Base-by-base conservation (phyloP, 2,888 invertebrate genomes). In the Pristionchus exspectatus region DNA sequence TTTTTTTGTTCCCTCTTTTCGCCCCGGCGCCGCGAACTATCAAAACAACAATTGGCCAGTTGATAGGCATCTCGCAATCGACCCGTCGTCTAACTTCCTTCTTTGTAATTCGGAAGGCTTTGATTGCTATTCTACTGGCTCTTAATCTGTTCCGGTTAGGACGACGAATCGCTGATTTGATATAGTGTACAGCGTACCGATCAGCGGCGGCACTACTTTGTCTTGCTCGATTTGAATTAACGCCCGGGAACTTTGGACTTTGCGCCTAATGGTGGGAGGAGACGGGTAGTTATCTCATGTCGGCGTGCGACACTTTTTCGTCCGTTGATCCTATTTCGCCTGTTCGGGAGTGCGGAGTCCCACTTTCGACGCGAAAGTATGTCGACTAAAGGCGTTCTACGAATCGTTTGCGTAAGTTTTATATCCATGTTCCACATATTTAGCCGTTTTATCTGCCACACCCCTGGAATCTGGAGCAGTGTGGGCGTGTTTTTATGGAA, bases 381-480 rank as follows among this genome's bases (percentile, higher is more conserved):
- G 84, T 84, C 84, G 84, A 54, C 84, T 56, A 84, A 84, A 38
- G 84, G 54, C 27, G 84, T 84, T 84, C 77, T 77, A 9, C 84
- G 84, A 0, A 59, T 84, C 56, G 56, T 84, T 30, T 84, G 84
- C 84, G 84, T 84, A 30, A 84, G 84, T 84, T 27, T 33, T 24
- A 16, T 21, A 16, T 14, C 56, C 56, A 56, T 77, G 33, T 69
- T 27, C 18, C 12, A n/a, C 27, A 5, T 27, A 14, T 69, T 56
- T 27, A 14, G 69, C 69, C 69, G 5, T 27, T 69, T 69, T 27
- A 69, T 27, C 2, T 27, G 27, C 27, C n/a, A 69, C 69, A 27
- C 14, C n/a, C 9, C 27, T 27, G 27, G 69, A 69, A 27, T 30
- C 33, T 33, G 18, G 2, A 72, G 72, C n/a, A 9, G 72, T 72